Evolutionary conservation across 2,113 vertebrate genomes (phyloP).

Genomic region (Trachemys scripta): DNA sequence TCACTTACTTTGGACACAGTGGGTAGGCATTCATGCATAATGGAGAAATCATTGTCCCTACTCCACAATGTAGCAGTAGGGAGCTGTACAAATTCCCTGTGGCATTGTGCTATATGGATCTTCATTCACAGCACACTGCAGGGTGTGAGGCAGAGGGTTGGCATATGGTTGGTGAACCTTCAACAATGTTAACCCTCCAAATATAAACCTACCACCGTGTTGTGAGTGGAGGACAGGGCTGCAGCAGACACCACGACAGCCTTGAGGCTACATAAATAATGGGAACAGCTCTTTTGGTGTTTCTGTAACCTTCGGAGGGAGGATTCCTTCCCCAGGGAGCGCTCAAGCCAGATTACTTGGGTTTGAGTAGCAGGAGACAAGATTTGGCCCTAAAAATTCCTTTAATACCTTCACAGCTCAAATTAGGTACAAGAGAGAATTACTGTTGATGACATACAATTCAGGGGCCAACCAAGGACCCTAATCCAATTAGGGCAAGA

Average conservation of each 20-base stretch:
- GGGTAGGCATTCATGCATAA: neutral
- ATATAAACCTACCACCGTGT: neutral
- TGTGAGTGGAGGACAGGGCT: neutral
- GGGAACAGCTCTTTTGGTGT: constrained; percentile 30
- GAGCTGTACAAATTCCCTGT: fast-evolving
- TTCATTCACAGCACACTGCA: neutral
- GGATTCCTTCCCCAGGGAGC: neutral
- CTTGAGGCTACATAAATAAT: neutral
- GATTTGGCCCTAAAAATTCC: neutral
- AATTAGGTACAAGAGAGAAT: neutral
- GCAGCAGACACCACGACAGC: neutral
- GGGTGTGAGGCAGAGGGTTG: neutral
- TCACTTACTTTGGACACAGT: neutral
- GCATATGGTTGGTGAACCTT: neutral
- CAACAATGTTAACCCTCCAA: neutral
- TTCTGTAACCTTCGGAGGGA: neutral
- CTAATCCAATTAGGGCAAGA: neutral
- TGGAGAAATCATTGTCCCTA: neutral
- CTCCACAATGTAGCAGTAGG: neutral
- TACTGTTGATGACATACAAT: neutral
- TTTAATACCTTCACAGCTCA: neutral
- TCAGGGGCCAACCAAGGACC: neutral
- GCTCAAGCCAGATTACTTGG: neutral
- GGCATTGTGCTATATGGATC: neutral
- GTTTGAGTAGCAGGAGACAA: neutral